Conservation (phyloP, 2,888 invertebrate genomes). For the Cylloceria caligata region DNA sequence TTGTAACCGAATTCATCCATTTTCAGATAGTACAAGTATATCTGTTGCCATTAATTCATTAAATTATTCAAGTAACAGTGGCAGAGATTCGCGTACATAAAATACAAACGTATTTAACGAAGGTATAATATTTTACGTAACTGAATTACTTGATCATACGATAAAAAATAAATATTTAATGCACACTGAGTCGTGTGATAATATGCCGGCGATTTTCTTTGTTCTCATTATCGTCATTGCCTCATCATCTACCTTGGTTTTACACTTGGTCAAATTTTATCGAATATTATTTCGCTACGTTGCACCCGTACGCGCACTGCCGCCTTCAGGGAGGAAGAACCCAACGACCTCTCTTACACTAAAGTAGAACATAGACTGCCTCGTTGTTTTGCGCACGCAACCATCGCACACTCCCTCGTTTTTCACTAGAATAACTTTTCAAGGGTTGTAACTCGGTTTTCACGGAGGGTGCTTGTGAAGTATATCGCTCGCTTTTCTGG, state of each 20-base stretch:
- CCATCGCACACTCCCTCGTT: conserved; percentile 45
- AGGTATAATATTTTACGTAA: neutral
- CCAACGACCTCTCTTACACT: conserved; percentile 19
- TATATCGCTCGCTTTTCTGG: neutral
- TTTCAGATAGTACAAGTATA: neutral
- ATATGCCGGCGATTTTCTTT: neutral
- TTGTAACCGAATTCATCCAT: no score
- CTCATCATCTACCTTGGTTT: conserved; percentile 11
- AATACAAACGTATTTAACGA: neutral
- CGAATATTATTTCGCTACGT: conserved; percentile 48
- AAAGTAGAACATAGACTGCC: conserved; percentile 34
- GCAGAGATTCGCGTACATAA: neutral
- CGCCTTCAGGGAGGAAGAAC: conserved; percentile 11
- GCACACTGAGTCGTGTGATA: conserved; percentile 2
- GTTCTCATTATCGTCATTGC: conserved; percentile 18
- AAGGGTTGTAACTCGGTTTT: conserved; percentile 39
- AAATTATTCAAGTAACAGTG: neutral
- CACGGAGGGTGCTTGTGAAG: conserved; percentile 18
- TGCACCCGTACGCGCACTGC: conserved; percentile 29
- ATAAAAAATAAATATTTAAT: conserved; percentile 28
- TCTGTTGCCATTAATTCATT: neutral
- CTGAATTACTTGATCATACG: neutral
- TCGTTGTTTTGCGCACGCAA: conserved; percentile 49
- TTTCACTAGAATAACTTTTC: conserved; percentile 54
- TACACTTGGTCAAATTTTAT: conserved; percentile 50